Conservation (phyloP, 2,888 invertebrate species). For the Sympetrum striolatum region DNA sequence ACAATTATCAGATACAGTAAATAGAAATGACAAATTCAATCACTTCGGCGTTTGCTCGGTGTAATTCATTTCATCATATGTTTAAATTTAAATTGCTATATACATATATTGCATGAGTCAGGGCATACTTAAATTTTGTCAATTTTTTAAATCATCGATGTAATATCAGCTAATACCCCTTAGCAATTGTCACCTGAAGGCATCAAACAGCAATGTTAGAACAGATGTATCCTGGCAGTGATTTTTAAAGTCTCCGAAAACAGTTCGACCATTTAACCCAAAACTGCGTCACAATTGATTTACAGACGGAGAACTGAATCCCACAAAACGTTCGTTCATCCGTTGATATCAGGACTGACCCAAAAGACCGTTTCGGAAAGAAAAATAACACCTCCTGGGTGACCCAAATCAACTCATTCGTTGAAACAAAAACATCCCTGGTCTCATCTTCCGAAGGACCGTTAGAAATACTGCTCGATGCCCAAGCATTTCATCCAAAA, state of each 20-base stretch:
- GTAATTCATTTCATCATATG: too few relatives aligned
- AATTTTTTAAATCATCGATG: too few relatives aligned
- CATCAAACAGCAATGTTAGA: too few relatives aligned
- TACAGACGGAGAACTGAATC: background rate
- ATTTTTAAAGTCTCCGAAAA: background rate
- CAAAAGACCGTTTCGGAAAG: background rate
- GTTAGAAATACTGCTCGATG: background rate
- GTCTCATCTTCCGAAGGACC: background rate
- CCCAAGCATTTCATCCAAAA: background rate
- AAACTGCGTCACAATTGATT: background rate
- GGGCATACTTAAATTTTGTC: too few relatives aligned
- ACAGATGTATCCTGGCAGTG: too few relatives aligned
- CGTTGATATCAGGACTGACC: background rate
- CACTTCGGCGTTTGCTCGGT: too few relatives aligned
- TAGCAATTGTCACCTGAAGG: too few relatives aligned
- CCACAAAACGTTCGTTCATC: background rate
- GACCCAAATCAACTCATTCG: background rate
- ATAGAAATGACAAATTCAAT: too few relatives aligned
- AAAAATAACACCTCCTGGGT: background rate
- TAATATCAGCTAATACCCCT: too few relatives aligned
- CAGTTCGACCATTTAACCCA: background rate
- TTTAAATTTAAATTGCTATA: too few relatives aligned
- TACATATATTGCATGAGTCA: too few relatives aligned
- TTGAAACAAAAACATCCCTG: background rate
- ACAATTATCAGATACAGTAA: too few relatives aligned